These are phyloP conservation scores for Ceratina australensis DNA, from an alignment of 1,140 invertebrate genomes.

Conservation along the genomic window DNA sequence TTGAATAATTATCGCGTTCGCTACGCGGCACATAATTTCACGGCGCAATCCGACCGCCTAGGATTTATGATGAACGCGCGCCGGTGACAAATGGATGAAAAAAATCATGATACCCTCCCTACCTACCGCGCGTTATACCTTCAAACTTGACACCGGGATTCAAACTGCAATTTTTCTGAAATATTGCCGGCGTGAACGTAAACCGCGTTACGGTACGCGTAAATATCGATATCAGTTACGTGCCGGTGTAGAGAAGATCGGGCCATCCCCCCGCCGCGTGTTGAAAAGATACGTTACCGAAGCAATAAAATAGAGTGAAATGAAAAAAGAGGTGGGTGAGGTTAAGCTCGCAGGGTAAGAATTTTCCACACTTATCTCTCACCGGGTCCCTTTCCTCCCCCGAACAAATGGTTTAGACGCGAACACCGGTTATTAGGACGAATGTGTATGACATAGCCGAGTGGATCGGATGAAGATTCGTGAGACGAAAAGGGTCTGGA, in stretches of 20 bases:
- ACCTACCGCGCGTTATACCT: not conserved
- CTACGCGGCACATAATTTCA: not conserved
- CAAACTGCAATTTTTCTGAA: conserved; percentile 25
- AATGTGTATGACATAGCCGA: conserved; percentile 43
- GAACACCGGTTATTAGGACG: conserved; percentile 34
- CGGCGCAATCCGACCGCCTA: conserved; percentile 1
- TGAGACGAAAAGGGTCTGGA: conserved; percentile 41
- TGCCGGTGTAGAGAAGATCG: not conserved
- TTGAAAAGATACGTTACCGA: not conserved
- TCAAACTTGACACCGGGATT: conserved; percentile 24
- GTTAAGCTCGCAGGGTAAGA: not conserved
- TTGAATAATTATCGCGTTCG: not conserved
- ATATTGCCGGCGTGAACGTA: conserved; percentile 1
- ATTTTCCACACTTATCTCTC: not conserved
- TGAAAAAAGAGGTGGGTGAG: no score
- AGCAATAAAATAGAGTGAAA: not conserved
- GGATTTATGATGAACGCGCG: not conserved
- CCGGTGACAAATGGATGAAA: conserved; percentile 1
- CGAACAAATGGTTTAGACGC: conserved; percentile 13
- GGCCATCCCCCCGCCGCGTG: no score
- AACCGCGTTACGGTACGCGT: not conserved
- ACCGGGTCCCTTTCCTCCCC: no score
- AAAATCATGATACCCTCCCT: conserved; percentile 9
- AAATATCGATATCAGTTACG: conserved; percentile 6
- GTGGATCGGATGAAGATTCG: conserved; percentile 47